These are phyloP conservation scores for Lithodes maja DNA, from an alignment of 2,888 invertebrate genomes.

Conservation along the genomic window DNA sequence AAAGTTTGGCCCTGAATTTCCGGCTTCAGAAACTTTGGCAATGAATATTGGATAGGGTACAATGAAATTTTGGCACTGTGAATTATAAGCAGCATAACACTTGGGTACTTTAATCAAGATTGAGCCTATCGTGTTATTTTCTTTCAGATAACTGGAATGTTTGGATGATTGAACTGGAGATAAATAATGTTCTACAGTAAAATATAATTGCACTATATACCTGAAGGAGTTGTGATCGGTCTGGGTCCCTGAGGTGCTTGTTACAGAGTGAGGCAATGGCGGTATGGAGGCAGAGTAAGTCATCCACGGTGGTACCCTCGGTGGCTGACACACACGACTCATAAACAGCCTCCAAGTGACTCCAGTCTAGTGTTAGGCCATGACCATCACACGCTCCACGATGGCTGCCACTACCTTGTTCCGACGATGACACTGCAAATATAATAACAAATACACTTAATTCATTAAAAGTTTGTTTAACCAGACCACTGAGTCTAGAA, in stretches of 20 bases:
- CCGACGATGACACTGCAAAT: constrained; percentile 67
- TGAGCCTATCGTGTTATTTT: background rate
- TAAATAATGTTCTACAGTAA: background rate
- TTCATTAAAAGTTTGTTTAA: no score
- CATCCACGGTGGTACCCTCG: constrained; percentile 56
- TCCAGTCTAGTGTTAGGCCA: constrained; percentile 62
- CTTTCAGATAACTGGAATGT: background rate
- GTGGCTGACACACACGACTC: constrained; percentile 65
- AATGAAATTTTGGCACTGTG: no score
- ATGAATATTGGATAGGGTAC: no score
- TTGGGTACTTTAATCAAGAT: no score
- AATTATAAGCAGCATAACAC: no score
- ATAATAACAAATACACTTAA: background rate
- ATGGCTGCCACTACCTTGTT: constrained; percentile 48
- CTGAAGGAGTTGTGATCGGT: constrained; percentile 49
- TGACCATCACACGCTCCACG: constrained; percentile 34
- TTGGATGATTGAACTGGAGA: background rate
- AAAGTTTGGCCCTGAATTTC: no score
- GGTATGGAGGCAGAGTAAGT: constrained; percentile 64
- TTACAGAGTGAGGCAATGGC: constrained; percentile 42
- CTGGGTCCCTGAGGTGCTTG: constrained; percentile 39
- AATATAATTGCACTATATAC: constrained; percentile 27
- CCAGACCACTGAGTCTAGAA: no score
- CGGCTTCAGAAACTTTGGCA: no score
- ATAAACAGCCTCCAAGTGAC: constrained; percentile 63